These are phyloP conservation scores for Papilio polytes DNA, from an alignment of 1,140 invertebrate genomes.

Conservation along the genomic window DNA sequence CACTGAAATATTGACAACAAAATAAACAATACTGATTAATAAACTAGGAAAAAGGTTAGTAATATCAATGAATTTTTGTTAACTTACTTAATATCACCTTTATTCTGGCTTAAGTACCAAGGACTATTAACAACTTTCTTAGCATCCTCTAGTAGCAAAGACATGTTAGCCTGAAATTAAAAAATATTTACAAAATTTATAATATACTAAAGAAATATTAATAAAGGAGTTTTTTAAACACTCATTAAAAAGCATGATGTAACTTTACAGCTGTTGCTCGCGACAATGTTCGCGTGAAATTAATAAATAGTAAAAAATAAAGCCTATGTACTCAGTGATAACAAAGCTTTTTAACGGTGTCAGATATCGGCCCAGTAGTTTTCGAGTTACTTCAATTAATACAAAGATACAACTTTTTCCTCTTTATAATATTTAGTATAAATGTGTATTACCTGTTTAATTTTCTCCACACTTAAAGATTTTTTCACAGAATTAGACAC, in stretches of 20 bases:
- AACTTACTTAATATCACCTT: conserved; percentile 58
- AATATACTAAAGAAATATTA: neutral
- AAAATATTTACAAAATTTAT: neutral
- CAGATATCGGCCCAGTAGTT: too few relatives aligned
- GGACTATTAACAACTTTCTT: conserved; percentile 66
- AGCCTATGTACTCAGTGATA: too few relatives aligned
- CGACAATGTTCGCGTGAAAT: too few relatives aligned
- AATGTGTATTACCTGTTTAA: conserved; percentile 54
- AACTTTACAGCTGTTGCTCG: too few relatives aligned
- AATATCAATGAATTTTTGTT: neutral
- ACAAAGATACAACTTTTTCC: too few relatives aligned
- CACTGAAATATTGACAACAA: conserved; percentile 59
- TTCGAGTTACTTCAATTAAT: too few relatives aligned
- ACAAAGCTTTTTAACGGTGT: too few relatives aligned
- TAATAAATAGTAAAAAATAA: too few relatives aligned
- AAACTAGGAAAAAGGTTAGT: neutral
- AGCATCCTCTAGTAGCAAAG: conserved; percentile 67
- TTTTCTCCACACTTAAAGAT: conserved; percentile 55
- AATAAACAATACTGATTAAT: neutral
- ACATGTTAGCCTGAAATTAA: conserved; percentile 64
- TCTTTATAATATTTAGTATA: too few relatives aligned
- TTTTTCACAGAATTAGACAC: conserved; percentile 56
- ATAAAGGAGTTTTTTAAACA: too few relatives aligned
- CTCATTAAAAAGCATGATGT: too few relatives aligned
- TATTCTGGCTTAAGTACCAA: conserved; percentile 72